A percentile compares a stretch with the other conserved stretches of the same genome.
These are phyloP conservation scores for Perccottus glenii DNA, from an alignment of 2,113 vertebrate species.

Conservation along the genomic window DNA sequence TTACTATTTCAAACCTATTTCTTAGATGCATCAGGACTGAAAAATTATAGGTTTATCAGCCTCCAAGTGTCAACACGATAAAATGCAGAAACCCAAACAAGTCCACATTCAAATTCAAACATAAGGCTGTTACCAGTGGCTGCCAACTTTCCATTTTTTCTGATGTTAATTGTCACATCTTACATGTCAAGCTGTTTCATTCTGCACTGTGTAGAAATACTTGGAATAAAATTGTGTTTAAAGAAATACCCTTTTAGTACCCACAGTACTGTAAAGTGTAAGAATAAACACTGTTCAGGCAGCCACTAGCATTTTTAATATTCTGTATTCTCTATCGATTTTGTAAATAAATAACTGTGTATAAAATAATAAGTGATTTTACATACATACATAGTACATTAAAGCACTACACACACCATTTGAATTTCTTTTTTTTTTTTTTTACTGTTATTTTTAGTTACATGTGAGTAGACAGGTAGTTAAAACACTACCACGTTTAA, in stretches of 20 bases:
- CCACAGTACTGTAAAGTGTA: not conserved
- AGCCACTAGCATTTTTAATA: not conserved
- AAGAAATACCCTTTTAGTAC: not conserved
- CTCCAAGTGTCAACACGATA: not conserved
- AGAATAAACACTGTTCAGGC: not conserved
- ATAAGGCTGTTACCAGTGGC: no score
- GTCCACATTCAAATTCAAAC: no score
- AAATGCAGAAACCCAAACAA: not conserved
- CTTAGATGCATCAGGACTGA: slow-evolving; percentile 41
- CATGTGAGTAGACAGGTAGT: slow-evolving; percentile 87
- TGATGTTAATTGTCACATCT: not conserved
- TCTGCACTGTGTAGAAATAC: not conserved
- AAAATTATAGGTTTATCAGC: slow-evolving; percentile 4
- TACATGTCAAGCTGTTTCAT: not conserved
- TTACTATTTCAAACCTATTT: slow-evolving; percentile 1
- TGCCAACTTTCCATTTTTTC: not conserved
- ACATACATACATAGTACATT: no score
- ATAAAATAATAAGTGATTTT: not conserved
- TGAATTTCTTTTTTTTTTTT: slow-evolving; percentile 52
- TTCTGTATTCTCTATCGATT: slow-evolving; percentile 15
- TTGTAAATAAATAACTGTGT: not conserved
- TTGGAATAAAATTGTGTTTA: no score
- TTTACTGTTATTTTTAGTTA: slow-evolving; percentile 77
- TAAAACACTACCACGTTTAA: slow-evolving; percentile 93
- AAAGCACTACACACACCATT: slow-evolving; percentile 43